phyloP scores from a whole-genome alignment of 2,797 vertebrate genomes.

The Melanotaenia boesemani region DNA sequence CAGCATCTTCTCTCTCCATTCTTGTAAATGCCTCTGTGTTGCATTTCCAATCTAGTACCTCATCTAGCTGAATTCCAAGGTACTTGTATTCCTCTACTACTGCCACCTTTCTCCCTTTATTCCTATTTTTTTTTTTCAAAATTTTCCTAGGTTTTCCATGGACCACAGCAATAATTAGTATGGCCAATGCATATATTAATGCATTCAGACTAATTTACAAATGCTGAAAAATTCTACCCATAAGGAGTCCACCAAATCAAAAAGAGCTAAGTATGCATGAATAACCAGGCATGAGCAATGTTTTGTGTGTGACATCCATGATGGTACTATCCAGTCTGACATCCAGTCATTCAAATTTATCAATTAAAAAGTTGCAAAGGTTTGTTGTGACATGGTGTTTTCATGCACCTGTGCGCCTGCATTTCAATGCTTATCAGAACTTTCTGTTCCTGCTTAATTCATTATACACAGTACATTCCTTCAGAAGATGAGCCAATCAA shows the following conservation, averaged over 20 bases:
- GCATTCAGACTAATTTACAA: background rate
- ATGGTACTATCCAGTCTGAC: conserved; percentile 8
- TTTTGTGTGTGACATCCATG: conserved; percentile 15
- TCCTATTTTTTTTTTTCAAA: no score
- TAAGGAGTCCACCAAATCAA: conserved; percentile 20
- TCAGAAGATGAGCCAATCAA: conserved; percentile 61
- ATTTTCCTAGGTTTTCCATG: no score
- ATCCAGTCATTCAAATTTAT: background rate
- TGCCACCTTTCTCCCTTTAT: no score
- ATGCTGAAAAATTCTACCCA: conserved; percentile 3
- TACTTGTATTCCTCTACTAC: no score
- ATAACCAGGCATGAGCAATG: conserved; percentile 13
- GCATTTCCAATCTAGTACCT: no score
- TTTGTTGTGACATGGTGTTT: background rate
- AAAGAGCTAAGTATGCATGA: conserved; percentile 32
- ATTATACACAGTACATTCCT: conserved; percentile 33
- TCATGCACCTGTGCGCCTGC: background rate
- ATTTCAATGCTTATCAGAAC: conserved; percentile 12
- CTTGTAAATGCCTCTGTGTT: no score
- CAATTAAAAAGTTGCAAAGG: conserved; percentile 5
- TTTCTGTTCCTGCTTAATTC: conserved; percentile 41
- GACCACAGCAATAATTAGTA: no score
- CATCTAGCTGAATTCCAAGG: no score
- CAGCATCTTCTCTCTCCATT: no score
- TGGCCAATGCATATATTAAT: background rate